A percentile compares a stretch with the other conserved stretches of the same genome.
These are phyloP conservation scores for Luffia ferchaultella DNA, from an alignment of 2,888 invertebrate genomes.

Conservation along the genomic window DNA sequence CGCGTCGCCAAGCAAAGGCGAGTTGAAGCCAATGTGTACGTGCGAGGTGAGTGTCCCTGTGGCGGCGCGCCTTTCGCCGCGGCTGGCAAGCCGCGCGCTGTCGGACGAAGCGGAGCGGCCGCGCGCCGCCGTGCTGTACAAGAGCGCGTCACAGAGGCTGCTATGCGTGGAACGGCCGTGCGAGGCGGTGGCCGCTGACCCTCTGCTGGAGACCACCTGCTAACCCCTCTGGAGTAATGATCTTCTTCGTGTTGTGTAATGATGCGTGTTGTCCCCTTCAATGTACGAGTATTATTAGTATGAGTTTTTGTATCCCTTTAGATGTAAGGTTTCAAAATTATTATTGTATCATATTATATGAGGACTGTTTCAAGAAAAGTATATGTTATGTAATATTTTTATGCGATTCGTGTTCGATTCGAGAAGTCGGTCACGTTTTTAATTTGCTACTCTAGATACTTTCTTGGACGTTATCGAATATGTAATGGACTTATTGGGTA, in stretches of 20 bases:
- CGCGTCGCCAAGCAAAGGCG: not conserved
- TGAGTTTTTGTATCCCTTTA: slow-evolving; percentile 59
- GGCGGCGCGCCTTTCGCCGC: not conserved
- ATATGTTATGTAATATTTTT: not conserved
- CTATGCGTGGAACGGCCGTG: slow-evolving; percentile 23
- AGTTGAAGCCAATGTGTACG: not conserved
- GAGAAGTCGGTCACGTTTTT: not conserved
- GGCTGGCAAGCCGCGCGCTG: slow-evolving; percentile 29
- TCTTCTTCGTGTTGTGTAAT: slow-evolving; percentile 2
- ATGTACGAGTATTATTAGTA: slow-evolving; percentile 58
- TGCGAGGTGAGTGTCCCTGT: not conserved
- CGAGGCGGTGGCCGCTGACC: slow-evolving; percentile 26
- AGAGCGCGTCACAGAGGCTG: slow-evolving; percentile 32
- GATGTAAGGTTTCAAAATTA: slow-evolving; percentile 57
- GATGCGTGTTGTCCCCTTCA: slow-evolving; percentile 24
- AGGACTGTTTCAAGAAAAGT: not conserved
- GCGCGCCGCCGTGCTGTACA: slow-evolving; percentile 31
- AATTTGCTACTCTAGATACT: not conserved
- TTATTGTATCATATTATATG: slow-evolving; percentile 48
- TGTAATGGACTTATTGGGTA: not conserved
- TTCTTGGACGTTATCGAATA: too few species aligned
- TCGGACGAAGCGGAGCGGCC: slow-evolving; percentile 16
- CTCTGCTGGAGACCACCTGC: slow-evolving; percentile 53
- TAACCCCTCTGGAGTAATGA: slow-evolving; percentile 15
- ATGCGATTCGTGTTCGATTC: not conserved